These are phyloP conservation scores for Allobates femoralis DNA, from an alignment of 2,797 vertebrate species.

Conservation along the genomic window DNA sequence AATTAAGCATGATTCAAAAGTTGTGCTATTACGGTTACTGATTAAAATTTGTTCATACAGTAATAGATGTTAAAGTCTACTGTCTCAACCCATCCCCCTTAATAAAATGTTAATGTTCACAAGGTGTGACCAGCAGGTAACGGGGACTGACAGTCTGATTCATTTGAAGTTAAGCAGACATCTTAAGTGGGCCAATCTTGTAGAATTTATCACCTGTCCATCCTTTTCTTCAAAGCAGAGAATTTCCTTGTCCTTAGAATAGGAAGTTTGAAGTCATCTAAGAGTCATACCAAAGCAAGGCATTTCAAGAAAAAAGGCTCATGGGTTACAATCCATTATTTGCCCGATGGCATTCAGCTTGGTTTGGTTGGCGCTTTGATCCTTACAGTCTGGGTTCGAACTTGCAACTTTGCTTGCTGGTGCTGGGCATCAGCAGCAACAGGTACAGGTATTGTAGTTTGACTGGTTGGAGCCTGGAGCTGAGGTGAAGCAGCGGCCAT, in stretches of 20 bases:
- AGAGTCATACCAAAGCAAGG: slow-evolving; percentile 21
- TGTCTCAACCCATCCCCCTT: background rate
- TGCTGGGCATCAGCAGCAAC: slow-evolving; percentile 71
- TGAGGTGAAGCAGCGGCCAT: slow-evolving; percentile 76
- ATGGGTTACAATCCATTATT: background rate
- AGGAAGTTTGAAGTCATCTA: background rate
- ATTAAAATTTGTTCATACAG: slow-evolving; percentile 20
- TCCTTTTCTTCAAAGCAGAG: background rate
- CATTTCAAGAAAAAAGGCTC: slow-evolving; percentile 27
- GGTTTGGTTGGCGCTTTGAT: slow-evolving; percentile 86
- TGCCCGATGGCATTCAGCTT: slow-evolving; percentile 66
- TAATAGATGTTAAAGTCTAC: slow-evolving; percentile 18
- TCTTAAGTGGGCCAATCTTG: background rate
- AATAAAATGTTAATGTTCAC: background rate
- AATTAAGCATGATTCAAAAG: slow-evolving; percentile 12
- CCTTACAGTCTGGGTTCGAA: slow-evolving; percentile 77
- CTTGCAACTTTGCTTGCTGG: slow-evolving; percentile 80
- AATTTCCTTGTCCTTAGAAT: background rate
- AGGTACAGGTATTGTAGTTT: slow-evolving; percentile 77
- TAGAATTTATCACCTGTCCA: background rate
- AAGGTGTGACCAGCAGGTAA: slow-evolving; percentile 2
- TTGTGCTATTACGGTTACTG: slow-evolving; percentile 46
- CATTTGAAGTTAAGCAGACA: background rate
- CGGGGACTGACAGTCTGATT: background rate
- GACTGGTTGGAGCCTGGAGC: slow-evolving; percentile 75